Evolutionary conservation across 2,113 vertebrate species (phyloP).

Genomic region (Cyanoramphus novaezelandiae): DNA sequence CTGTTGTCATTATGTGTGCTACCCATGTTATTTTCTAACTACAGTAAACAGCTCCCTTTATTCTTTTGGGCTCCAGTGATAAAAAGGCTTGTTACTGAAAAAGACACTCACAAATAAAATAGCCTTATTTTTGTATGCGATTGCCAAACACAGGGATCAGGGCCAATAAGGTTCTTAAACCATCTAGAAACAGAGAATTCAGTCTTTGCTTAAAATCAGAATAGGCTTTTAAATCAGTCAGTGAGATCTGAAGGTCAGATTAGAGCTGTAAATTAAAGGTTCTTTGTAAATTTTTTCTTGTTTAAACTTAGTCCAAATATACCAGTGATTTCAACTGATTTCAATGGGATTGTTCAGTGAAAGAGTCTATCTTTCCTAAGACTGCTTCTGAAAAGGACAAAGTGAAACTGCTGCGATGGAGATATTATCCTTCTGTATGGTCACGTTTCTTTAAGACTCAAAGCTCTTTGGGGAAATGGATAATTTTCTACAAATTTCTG

Average conservation of each 20-base stretch:
- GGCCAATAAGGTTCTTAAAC: neutral
- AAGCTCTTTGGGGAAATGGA: neutral
- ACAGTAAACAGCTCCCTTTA: neutral
- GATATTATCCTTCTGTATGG: neutral
- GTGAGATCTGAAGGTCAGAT: neutral
- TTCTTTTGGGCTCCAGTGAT: neutral
- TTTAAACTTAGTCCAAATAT: neutral
- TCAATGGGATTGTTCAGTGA: neutral
- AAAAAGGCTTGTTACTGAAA: neutral
- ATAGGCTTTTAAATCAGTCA: neutral
- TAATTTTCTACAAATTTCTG: neutral
- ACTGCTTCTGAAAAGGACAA: neutral
- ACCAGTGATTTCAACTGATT: neutral
- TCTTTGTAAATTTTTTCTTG: neutral
- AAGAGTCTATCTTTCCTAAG: neutral
- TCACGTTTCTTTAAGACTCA: neutral
- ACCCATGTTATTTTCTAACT: neutral
- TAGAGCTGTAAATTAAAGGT: neutral
- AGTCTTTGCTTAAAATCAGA: neutral
- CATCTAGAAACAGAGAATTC: neutral
- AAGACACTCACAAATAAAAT: neutral
- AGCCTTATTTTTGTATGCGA: neutral
- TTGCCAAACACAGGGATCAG: neutral
- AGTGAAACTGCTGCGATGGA: neutral
- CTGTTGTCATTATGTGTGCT: neutral